Evolutionary conservation across 2,888 invertebrate species (phyloP).

Genomic region (Lymantria dispar): DNA sequence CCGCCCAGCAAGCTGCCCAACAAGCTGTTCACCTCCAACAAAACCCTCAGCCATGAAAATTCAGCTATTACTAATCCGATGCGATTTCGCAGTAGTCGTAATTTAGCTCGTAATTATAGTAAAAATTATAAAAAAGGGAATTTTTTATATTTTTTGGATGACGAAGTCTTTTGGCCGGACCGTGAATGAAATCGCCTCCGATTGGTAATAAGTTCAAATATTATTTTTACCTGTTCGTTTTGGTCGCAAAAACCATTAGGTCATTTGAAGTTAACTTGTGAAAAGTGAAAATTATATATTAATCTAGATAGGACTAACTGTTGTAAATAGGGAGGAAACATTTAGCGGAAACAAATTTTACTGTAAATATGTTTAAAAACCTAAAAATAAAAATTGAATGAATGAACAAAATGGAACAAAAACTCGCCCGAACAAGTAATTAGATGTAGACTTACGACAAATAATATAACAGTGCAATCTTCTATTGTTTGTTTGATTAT

Average conservation of each 20-base stretch:
- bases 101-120: constrained; percentile 42
- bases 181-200: constrained; percentile 70
- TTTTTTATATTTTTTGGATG: constrained; percentile 38
- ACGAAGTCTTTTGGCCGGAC: constrained; percentile 45
- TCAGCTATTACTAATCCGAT: constrained; percentile 89
- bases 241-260: constrained; percentile 33
- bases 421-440: constrained; percentile 78
- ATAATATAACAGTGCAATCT: constrained; percentile 73
- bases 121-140: constrained; percentile 20
- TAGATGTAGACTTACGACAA: constrained; percentile 61
- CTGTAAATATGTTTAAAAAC: constrained; percentile 65
- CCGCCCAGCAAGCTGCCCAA: constrained; percentile 73
- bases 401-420: constrained; percentile 75
- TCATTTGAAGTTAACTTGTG: constrained; percentile 43
- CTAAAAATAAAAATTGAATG: constrained; percentile 59
- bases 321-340: constrained; percentile 65
- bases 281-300: constrained; percentile 44
- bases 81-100: constrained; percentile 65
- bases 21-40: constrained; percentile 81
- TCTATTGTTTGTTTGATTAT: constrained; percentile 63
- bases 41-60: constrained; percentile 88
- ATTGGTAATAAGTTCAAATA: constrained; percentile 60
- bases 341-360: constrained; percentile 62
- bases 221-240: constrained; percentile 25
- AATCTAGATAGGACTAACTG: constrained; percentile 72